These are phyloP conservation scores for Pseudolaguvia tuberculata DNA, from an alignment of 2,113 vertebrate species.

Conservation along the genomic window DNA sequence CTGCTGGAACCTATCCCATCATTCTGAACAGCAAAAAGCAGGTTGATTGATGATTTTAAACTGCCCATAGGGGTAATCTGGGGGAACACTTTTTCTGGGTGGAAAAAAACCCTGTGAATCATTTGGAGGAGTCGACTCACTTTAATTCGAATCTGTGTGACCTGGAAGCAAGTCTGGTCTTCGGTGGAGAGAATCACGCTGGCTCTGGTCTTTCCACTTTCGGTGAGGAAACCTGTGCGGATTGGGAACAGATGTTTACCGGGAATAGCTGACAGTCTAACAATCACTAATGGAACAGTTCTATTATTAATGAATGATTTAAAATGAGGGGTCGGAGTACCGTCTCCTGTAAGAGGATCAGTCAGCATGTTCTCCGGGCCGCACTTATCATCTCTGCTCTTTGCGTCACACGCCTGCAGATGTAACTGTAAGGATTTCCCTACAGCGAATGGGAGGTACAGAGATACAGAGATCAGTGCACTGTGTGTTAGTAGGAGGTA, in stretches of 20 bases:
- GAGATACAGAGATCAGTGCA: neutral
- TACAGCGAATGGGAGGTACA: slow-evolving; percentile 53
- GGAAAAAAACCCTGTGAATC: neutral
- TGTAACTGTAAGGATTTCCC: slow-evolving; percentile 85
- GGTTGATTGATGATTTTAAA: too few species aligned
- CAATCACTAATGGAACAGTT: too few species aligned
- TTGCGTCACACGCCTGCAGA: slow-evolving; percentile 92
- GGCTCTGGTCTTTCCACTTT: slow-evolving; percentile 86
- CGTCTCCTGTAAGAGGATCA: slow-evolving; percentile 85
- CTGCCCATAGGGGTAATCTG: too few species aligned
- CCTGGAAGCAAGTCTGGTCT: slow-evolving; percentile 85
- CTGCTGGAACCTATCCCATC: too few species aligned
- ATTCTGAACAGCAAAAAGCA: too few species aligned
- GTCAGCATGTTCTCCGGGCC: slow-evolving; percentile 91
- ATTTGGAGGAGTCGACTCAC: slow-evolving; percentile 61
- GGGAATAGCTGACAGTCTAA: too few species aligned
- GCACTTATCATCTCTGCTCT: slow-evolving; percentile 94
- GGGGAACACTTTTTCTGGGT: too few species aligned
- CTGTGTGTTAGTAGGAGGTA: too few species aligned
- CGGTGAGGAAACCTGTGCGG: slow-evolving; percentile 86
- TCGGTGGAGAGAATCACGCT: slow-evolving; percentile 90
- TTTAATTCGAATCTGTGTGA: slow-evolving; percentile 93
- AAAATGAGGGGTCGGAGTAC: slow-evolving; percentile 59
- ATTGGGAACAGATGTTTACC: neutral
- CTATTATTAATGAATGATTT: neutral